These are phyloP conservation scores for Bacillus rossius DNA, from an alignment of 1,140 invertebrate species.

Conservation along the genomic window DNA sequence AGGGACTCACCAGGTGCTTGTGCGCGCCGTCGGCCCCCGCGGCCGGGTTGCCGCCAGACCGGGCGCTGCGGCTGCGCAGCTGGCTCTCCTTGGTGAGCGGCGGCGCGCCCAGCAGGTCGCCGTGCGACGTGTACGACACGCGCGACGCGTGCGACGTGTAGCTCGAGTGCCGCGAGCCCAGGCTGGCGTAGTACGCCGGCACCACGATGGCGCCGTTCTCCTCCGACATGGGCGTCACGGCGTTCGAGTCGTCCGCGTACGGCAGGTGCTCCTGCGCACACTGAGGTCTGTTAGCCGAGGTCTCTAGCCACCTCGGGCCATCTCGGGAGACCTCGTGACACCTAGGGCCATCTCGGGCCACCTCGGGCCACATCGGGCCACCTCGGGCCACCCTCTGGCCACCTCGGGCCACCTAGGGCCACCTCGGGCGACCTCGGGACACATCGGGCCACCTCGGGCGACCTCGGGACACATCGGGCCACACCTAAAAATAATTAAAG, in stretches of 20 bases:
- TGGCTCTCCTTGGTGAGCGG: conserved; percentile 79
- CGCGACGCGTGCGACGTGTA: conserved; percentile 91
- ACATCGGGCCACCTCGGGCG: too few relatives aligned
- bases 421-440: too few relatives aligned
- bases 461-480: too few relatives aligned
- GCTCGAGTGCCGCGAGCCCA: conserved; percentile 85
- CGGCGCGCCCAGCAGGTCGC: conserved; percentile 68
- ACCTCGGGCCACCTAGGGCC: too few relatives aligned
- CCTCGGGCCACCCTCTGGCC: too few relatives aligned
- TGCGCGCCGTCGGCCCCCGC: conserved; percentile 52
- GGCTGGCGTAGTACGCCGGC: conserved; percentile 77
- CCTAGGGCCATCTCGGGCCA: too few relatives aligned
- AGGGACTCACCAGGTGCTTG: conserved; percentile 67
- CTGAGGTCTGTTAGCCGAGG: too few relatives aligned
- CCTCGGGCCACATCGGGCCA: too few relatives aligned
- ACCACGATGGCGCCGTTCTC: conserved; percentile 93
- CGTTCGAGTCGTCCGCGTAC: conserved; percentile 95
- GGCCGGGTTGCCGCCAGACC: conserved; percentile 42
- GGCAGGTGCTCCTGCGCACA: conserved; percentile 82
- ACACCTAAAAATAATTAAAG: too few relatives aligned
- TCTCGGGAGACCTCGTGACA: too few relatives aligned
- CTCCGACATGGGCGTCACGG: conserved; percentile 96
- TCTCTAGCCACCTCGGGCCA: too few relatives aligned
- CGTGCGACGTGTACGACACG: conserved; percentile 89
- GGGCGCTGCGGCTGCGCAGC: conserved; percentile 65